Conservation (phyloP, 2,113 vertebrate genomes). For the Vidua chalybeata region DNA sequence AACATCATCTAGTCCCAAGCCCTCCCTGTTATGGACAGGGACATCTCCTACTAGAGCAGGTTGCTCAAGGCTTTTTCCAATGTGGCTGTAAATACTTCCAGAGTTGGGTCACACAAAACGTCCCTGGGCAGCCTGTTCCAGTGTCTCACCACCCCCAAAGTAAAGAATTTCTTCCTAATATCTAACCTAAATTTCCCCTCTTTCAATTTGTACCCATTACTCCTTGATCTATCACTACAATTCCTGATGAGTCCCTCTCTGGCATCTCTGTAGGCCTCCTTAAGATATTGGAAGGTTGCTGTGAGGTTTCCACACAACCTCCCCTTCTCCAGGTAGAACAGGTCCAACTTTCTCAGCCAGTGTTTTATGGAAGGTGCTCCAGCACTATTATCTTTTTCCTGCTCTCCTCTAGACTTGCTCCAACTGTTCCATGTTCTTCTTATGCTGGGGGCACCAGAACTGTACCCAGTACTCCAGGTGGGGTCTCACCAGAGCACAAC, state of each 20-base stretch:
- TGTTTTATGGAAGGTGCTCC: background rate
- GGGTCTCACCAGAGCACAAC: background rate
- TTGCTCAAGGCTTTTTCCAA: background rate
- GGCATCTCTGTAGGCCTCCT: background rate
- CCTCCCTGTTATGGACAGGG: fast-evolving
- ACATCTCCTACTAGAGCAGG: background rate
- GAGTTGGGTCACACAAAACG: background rate
- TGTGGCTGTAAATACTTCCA: background rate
- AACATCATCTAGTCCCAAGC: background rate
- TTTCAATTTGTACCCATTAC: background rate
- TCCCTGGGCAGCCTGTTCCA: background rate
- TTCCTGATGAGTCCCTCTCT: background rate
- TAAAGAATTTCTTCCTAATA: background rate
- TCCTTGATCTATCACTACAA: background rate
- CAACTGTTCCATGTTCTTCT: fast-evolving
- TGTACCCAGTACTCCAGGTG: background rate
- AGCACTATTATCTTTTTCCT: background rate
- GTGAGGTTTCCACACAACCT: background rate
- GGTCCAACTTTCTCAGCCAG: background rate
- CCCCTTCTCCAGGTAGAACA: background rate
- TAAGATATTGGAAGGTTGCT: background rate
- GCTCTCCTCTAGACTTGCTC: background rate
- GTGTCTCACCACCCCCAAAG: background rate
- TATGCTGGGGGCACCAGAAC: background rate
- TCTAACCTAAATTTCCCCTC: background rate